Base-by-base conservation (phyloP, 2,113 vertebrate species). In the Microcebus griseorufus region DNA sequence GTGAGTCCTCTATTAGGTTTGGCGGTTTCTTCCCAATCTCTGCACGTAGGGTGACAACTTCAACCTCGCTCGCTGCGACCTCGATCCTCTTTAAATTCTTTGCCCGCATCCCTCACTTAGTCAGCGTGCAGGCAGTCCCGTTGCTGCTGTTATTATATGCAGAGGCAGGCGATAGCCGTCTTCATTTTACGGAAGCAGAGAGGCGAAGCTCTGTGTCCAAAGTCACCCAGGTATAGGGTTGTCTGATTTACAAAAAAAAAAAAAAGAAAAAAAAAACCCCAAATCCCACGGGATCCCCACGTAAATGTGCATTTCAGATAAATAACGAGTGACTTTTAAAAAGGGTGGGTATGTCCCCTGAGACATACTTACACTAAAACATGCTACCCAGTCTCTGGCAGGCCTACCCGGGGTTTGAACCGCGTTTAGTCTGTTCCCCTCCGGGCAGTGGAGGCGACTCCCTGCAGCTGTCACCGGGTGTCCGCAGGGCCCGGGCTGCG, bases 141-240 rank as follows among this genome's bases (percentile, higher is more conserved):
- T 16, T 0, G 12, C 20, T 32, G 6, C 0, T 0, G 27, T 20
- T 32, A 9, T 1, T 2, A 17, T 2, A 1, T 13, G 6, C 2
- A 14, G 17, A 23, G 45, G 5, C 3, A 6, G 34, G 23, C 7
- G 3, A 0, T 64, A 1, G 2, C 37, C 42, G 32, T 22, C n/a
- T 17, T 18, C 37, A 9, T 58, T 60, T 60, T 23, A 25, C 9
- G 10, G 11, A 32, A 17, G 34, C 10, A 5, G 34, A 85, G 51
- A 87, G 25, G 42, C 6, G 53, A 37, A n/a, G 3, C 12, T 27
- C 48, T 29, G 42, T 42, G 39, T 39, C 32, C n/a, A 25, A 55
- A 70, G 88, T 16, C 55, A 53, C 64, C 34, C 37, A 0, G 29
- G 22, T 29, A 18, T 8, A 39, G 3, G 8, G 64, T 0, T 73